phyloP scores from a whole-genome alignment of 2,113 vertebrate genomes.

The Pogonocichla stellata region DNA sequence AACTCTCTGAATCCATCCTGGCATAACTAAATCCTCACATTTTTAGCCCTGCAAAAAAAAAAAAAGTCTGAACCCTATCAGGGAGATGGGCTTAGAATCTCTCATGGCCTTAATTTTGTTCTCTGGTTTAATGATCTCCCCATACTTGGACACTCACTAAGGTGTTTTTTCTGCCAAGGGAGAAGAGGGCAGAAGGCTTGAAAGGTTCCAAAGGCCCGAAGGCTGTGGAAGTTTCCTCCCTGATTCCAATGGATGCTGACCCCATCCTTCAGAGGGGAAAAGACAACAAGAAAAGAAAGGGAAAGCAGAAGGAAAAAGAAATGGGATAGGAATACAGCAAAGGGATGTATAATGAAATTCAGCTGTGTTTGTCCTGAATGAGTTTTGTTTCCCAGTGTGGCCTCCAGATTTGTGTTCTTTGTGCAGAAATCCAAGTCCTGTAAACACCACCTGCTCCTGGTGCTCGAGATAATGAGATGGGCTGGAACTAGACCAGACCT shows the following conservation, averaged over 20 bases:
- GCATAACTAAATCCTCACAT: background rate
- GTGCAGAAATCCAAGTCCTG: background rate
- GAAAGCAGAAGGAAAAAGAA: background rate
- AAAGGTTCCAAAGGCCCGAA: background rate
- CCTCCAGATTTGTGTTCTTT: slow-evolving; percentile 7
- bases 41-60: background rate
- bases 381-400: background rate
- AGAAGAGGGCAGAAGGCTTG: background rate
- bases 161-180: background rate
- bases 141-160: background rate
- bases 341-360: background rate
- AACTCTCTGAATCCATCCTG: background rate
- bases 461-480: slow-evolving; percentile 7
- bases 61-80: background rate
- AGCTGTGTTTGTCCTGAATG: background rate
- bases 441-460: slow-evolving; percentile 60
- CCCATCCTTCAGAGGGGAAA: background rate
- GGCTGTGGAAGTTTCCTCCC: background rate
- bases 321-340: background rate
- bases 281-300: background rate
- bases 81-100: background rate
- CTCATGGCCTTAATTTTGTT: background rate
- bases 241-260: background rate
- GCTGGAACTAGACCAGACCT: slow-evolving; percentile 36
- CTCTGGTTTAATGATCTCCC: background rate